Conservation (phyloP, 2,888 invertebrate species). For the Trachelus stipa region DNA sequence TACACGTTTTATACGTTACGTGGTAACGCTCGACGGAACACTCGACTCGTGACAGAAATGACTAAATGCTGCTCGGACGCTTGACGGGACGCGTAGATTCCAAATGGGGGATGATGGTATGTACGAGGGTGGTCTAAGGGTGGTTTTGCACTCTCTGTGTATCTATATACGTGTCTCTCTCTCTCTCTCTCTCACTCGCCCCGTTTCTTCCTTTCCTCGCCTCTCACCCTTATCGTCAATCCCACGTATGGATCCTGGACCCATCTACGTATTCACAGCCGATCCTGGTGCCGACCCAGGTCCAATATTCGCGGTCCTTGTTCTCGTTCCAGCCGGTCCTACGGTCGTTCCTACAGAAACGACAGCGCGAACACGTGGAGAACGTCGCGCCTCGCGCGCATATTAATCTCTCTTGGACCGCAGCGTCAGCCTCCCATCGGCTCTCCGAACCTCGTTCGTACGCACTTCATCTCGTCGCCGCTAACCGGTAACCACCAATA, state of each 20-base stretch:
- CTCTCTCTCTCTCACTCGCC: not conserved
- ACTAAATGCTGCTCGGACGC: slow-evolving; percentile 54
- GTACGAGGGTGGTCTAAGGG: slow-evolving; percentile 29
- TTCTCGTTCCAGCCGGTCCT: not conserved
- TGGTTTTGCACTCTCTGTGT: slow-evolving; percentile 15
- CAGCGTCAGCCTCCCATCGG: slow-evolving; percentile 58
- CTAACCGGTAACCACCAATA: slow-evolving; percentile 50
- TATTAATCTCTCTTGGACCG: slow-evolving; percentile 65
- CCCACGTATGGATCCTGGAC: not conserved
- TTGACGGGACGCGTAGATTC: slow-evolving; percentile 12
- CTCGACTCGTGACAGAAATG: slow-evolving; percentile 66
- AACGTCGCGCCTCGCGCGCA: slow-evolving; percentile 55
- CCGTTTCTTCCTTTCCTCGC: not conserved
- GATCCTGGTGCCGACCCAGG: not conserved
- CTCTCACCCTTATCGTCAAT: not conserved
- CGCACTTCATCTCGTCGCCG: slow-evolving; percentile 52
- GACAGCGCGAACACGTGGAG: slow-evolving; percentile 1
- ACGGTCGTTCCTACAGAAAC: slow-evolving; percentile 16
- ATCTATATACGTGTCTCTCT: not conserved
- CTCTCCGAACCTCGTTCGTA: slow-evolving; percentile 48
- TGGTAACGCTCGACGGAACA: slow-evolving; percentile 47
- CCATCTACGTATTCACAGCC: not conserved
- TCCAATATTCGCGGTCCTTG: not conserved
- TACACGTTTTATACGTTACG: slow-evolving; percentile 43
- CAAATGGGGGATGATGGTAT: not conserved